phyloP scores from a whole-genome alignment of 1,140 invertebrate genomes.

The Triops cancriformis region DNA sequence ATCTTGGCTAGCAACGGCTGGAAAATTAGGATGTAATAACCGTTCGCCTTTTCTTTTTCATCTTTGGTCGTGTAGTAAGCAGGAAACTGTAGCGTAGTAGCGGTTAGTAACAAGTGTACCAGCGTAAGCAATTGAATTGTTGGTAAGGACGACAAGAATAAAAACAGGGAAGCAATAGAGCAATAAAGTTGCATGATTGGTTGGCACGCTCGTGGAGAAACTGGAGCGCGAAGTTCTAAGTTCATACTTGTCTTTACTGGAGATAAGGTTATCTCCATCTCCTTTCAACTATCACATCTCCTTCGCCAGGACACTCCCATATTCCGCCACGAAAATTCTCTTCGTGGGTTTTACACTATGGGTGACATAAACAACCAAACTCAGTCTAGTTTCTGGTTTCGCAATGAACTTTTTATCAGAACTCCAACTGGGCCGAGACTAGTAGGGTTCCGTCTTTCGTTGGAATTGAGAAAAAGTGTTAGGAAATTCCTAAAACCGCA shows the following conservation, averaged over 20 bases:
- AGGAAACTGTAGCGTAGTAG: neutral
- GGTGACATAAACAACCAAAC: neutral
- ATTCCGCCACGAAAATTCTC: neutral
- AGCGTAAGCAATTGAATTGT: slow-evolving; percentile 7
- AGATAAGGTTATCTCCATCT: neutral
- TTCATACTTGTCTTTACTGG: neutral
- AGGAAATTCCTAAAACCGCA: neutral
- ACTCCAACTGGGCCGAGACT: neutral
- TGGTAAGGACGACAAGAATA: neutral
- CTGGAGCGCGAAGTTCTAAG: neutral
- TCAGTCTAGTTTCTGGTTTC: neutral
- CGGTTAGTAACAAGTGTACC: neutral
- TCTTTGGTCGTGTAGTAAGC: neutral
- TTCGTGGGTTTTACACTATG: neutral
- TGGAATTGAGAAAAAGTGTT: neutral
- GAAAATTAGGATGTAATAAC: neutral
- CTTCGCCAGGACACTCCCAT: neutral
- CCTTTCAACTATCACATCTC: no score
- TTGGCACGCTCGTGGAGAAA: neutral
- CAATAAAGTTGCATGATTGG: no score
- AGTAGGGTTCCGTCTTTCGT: neutral
- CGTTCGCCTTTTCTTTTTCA: neutral
- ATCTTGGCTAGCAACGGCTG: neutral
- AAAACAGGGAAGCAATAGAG: neutral
- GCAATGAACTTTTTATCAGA: neutral